Base-by-base conservation (phyloP, 2,888 invertebrate genomes). In the Cordilura impudica region DNA sequence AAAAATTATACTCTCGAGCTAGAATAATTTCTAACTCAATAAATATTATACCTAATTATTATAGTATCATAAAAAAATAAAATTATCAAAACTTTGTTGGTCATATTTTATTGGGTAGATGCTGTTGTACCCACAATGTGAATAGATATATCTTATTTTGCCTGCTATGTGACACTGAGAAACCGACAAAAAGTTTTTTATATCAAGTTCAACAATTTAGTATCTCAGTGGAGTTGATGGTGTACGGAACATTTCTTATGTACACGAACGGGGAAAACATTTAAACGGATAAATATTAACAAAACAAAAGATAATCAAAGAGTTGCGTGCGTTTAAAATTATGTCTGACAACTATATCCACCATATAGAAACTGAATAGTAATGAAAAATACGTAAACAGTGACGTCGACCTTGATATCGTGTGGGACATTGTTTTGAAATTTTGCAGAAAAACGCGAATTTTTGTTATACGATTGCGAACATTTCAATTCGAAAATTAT, bases 161-260 rank as follows among this genome's bases (percentile, higher is more conserved):
- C 31, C 67, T 60, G 58, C 18, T 67, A 56, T 69, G 73, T 53
- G 69, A 65, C 73, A 58, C 65, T 60, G 49, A 67, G 79, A 75
- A 67, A 54, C 74, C 74, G 66, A 63, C 66, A 61, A 79, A 73
- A 63, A 70, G 69, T 67, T 71, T 71, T 75, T 49, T 71, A 21
- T 71, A 67, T 73, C 66, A 75, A 66, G 66, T 79, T 75, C 65
- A 75, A 49, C 53, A 60, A 54, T 74, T 79, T 45, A 79, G 79
- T 79, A 51, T 79, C 23, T 49, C 49, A 66, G 18, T 75, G 71
- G 63, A 79, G 71, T 79, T 79, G 60, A 53, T 67, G 49, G 75
- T 51, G 67, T 16, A 67, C 43, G 19, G 47, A 54, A 19, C 69
- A 31, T 18, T 53, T 35, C 10, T 14, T 4, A 35, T 5, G 7